A percentile compares a stretch with the other conserved stretches of the same genome.
Conservation (phyloP, 2,888 invertebrate species). For the Yponomeuta cagnagella region DNA sequence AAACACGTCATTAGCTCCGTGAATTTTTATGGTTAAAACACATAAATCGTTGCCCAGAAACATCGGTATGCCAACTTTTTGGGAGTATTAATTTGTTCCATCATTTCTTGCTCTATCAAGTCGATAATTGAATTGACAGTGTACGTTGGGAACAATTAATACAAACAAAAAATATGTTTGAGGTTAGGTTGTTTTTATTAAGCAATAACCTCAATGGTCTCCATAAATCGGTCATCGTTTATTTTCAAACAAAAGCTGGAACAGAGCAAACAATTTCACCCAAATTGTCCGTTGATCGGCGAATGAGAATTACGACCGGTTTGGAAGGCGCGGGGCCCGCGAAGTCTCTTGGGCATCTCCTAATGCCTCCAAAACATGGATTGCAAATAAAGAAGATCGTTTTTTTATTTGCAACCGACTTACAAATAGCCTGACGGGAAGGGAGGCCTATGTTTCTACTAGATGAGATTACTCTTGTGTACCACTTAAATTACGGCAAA, state of each 20-base stretch:
- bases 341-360: background rate
- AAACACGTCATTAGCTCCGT: too few species aligned
- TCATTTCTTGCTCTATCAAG: constrained; percentile 6
- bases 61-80: background rate
- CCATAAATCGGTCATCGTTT: constrained; percentile 50
- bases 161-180: background rate
- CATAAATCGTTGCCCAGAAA: background rate
- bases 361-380: background rate
- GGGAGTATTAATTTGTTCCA: constrained; percentile 9
- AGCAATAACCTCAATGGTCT: constrained; percentile 1
- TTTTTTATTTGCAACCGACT: too few species aligned
- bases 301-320: constrained; percentile 61
- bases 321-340: constrained; percentile 23
- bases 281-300: constrained; percentile 58
- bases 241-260: constrained; percentile 57
- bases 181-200: background rate
- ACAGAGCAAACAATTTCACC: constrained; percentile 70
- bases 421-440: too few species aligned
- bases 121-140: constrained; percentile 8
- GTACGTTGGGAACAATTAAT: background rate
- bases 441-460: too few species aligned
- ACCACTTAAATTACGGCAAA: too few species aligned
- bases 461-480: too few species aligned
- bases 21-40: background rate
- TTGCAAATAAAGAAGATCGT: too few species aligned